A percentile compares a stretch with the other conserved stretches of the same genome.
Conservation (phyloP, 2,888 invertebrate species). For the Operophtera brumata region DNA sequence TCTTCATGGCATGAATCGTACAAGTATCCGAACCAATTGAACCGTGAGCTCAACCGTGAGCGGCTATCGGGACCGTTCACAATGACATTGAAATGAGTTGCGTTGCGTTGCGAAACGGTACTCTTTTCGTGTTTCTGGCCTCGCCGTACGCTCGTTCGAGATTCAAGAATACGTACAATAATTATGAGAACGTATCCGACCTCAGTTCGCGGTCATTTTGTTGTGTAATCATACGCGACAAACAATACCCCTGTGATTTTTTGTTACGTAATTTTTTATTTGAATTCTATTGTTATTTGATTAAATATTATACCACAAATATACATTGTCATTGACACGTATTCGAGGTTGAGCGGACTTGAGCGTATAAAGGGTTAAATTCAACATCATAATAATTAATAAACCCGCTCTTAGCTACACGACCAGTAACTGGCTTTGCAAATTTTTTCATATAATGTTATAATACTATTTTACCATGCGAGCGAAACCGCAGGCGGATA, state of each 20-base stretch:
- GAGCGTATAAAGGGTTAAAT: conserved; percentile 11
- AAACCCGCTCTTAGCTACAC: no score
- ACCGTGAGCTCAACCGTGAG: conserved; percentile 25
- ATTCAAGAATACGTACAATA: conserved; percentile 79
- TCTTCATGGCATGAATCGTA: conserved; percentile 17
- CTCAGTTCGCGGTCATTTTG: conserved; percentile 74
- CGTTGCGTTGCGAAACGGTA: conserved; percentile 75
- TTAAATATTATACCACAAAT: conserved; percentile 32
- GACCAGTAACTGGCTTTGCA: not conserved
- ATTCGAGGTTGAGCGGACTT: conserved; percentile 10
- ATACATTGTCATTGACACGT: conserved; percentile 19
- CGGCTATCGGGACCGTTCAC: conserved; percentile 55
- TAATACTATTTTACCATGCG: not conserved
- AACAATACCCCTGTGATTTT: conserved; percentile 65
- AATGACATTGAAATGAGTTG: conserved; percentile 73
- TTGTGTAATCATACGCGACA: conserved; percentile 71
- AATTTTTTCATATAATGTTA: not conserved
- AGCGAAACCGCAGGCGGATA: no score
- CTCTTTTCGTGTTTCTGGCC: conserved; percentile 71
- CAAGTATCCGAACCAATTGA: conserved; percentile 29
- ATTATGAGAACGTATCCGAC: conserved; percentile 78
- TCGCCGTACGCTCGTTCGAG: conserved; percentile 62
- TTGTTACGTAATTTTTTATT: conserved; percentile 50
- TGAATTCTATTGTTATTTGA: conserved; percentile 48
- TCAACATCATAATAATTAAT: conserved; percentile 6